Percentiles rank a stretch among this genome's conserved stretches.
phyloP scores from a whole-genome alignment of 2,888 invertebrate genomes.

The Cephus nigrinus region DNA sequence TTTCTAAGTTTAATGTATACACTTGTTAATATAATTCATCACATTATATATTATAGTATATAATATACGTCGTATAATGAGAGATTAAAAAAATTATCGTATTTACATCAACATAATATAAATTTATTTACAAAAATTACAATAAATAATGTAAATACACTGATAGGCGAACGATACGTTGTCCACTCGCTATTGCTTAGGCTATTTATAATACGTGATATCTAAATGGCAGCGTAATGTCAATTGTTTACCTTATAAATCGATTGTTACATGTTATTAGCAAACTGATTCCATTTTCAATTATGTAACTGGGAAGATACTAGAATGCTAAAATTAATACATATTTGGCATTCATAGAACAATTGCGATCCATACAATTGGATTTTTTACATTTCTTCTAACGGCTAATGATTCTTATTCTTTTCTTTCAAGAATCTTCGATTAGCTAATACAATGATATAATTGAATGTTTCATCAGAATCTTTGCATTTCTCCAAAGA shows the following conservation, averaged over 20 bases:
- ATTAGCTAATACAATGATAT: background rate
- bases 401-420: background rate
- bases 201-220: background rate
- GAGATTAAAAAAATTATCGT: background rate
- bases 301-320: background rate
- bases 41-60: too few relatives aligned
- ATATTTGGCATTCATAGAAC: background rate
- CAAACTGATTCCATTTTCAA: constrained; percentile 4
- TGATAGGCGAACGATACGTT: constrained; percentile 20
- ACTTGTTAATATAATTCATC: too few relatives aligned
- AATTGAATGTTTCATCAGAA: background rate
- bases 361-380: background rate
- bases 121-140: constrained; percentile 52
- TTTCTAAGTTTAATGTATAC: too few relatives aligned
- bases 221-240: constrained; percentile 2
- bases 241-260: background rate
- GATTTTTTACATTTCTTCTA: background rate
- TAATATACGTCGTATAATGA: background rate
- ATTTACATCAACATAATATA: constrained; percentile 23
- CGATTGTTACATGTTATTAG: background rate
- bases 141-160: constrained; percentile 41
- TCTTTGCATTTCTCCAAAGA: background rate
- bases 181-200: background rate
- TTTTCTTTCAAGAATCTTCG: background rate
- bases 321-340: background rate